Base-by-base conservation (phyloP, 2,113 vertebrate genomes). In the Leptocoma aspasia region DNA sequence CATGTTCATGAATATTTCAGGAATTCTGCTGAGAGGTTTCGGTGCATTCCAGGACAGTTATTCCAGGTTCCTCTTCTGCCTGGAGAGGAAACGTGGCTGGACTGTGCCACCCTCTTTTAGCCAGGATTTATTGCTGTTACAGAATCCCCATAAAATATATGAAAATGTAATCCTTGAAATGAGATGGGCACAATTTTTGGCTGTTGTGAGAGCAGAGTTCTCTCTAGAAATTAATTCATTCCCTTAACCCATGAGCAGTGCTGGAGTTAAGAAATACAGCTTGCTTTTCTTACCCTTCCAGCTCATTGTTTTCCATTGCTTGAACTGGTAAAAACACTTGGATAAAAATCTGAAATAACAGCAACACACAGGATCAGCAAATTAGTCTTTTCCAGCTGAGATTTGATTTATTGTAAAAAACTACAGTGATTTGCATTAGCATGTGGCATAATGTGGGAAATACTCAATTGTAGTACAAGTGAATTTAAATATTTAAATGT, bases 1-100 rank as follows among this genome's bases (percentile, higher is more conserved):
- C 20, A 82, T 87, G 87, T 17, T 90, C 82, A 82, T 96, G 88
- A 94, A 96, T 94, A 78, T 95, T 95, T 95, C 91, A 95, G 91
- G 91, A 78, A 2, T 72, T 89, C 41, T 69, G 89, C 86, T 94
- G 7, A 82, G 91, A 96, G 92, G 83, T 95, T 89, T 81, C 1
- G 0, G 89, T 70, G 89, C 95, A 94, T 95, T 94, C 94, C 94
- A 95, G 91, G 91, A 68, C 92, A 91, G 71, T 42, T 77, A 97
- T 84, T 89, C 89, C 89, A 86, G 83, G 80, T 90, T 91, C 88
- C 88, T 92, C 44, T 70, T 76, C 73, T 78, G 75, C 88, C 73
- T 61, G 27, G 23, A 64, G 70, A 85, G 92, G 94, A 96, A 81
- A 35, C 1, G 6, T 52, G 54, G 54, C 83, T 69, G 26, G 21